Evolutionary conservation across 2,797 vertebrate species (phyloP).

Genomic region (Coluber constrictor): DNA sequence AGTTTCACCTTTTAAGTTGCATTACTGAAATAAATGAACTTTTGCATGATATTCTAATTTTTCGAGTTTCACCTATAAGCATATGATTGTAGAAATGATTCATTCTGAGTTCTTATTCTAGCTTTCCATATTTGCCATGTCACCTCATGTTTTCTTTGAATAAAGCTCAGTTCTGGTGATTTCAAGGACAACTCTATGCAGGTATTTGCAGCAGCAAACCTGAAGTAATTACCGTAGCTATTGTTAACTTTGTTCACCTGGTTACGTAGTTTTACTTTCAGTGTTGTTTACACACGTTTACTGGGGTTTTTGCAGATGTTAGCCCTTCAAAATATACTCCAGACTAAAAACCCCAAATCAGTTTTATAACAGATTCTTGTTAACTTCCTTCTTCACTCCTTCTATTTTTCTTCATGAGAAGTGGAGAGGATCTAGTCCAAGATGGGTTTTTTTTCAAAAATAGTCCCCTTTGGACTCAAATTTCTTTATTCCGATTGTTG

Average conservation of each 20-base stretch:
- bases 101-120: background rate
- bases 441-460: background rate
- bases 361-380: background rate
- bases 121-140: background rate
- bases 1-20: too few species aligned
- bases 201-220: background rate
- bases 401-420: background rate
- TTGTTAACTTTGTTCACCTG: background rate
- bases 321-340: background rate
- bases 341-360: background rate
- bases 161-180: background rate
- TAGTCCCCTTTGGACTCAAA: slow-evolving; percentile 14
- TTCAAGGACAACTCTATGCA: background rate
- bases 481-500: background rate
- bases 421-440: background rate
- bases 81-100: background rate
- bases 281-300: background rate
- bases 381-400: background rate
- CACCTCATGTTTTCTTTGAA: background rate
- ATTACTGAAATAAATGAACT: too few species aligned
- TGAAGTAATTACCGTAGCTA: background rate
- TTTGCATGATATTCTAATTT: too few species aligned
- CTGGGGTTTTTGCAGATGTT: background rate
- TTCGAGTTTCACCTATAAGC: background rate
- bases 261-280: background rate